Percentiles rank a stretch among this genome's conserved stretches.
Conservation (phyloP, 2,797 vertebrate genomes). For the Enteromius unitaeniatus region DNA sequence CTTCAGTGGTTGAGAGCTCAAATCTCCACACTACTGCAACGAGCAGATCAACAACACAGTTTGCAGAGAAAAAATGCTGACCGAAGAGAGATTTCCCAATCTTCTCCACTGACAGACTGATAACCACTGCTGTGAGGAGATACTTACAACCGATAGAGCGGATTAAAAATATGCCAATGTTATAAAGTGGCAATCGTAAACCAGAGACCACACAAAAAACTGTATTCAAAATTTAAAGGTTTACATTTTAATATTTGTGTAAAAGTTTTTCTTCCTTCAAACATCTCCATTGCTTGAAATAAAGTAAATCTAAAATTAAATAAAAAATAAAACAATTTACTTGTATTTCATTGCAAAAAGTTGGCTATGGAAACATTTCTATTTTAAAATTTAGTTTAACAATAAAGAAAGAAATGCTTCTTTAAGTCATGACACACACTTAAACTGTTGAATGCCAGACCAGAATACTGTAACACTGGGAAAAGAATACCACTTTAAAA, state of each 20-base stretch:
- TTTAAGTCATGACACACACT: neutral
- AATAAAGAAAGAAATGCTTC: neutral
- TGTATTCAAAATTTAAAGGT: neutral
- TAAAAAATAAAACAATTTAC: neutral
- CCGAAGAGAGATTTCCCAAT: neutral
- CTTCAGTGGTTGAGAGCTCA: neutral
- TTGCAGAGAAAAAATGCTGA: conserved; percentile 31
- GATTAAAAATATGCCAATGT: conserved; percentile 21
- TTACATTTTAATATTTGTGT: neutral
- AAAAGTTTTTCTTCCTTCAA: neutral
- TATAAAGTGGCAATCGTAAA: neutral
- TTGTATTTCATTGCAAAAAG: neutral
- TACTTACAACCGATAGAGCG: neutral
- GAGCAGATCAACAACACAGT: conserved; percentile 18
- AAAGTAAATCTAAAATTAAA: neutral
- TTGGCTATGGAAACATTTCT: neutral
- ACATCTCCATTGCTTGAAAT: neutral
- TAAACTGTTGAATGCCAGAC: conserved; percentile 6
- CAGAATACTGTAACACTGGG: neutral
- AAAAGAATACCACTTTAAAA: conserved; percentile 23
- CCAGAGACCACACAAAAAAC: neutral
- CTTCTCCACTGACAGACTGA: conserved; percentile 31
- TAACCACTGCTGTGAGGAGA: conserved; percentile 25
- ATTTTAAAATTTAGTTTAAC: neutral
- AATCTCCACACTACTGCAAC: neutral